Evolutionary conservation across 2,797 vertebrate genomes (phyloP), one percentile per base, ranked within the genome.

Genomic region (Anguilla megastoma): DNA sequence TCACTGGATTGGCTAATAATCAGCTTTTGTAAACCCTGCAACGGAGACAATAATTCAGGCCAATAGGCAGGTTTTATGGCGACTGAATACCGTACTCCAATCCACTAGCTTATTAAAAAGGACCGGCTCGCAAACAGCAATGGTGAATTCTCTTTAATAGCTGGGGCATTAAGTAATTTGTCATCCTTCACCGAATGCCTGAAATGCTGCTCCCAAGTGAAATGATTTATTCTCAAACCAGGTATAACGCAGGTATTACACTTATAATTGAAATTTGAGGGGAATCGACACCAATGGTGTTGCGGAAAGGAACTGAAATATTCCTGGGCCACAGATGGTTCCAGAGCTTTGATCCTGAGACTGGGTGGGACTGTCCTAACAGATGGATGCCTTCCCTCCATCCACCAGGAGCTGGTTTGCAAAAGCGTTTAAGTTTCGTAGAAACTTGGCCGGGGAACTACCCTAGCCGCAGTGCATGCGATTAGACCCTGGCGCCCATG

Each of bases 141-240:
- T 45, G 41, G 41, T 10, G 79, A 50, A 86, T 69, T 86, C 58
- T 45, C 56, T 86, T 86, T 41, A 66, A 45, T 50, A 50, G 79
- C 79, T 50, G 41, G 45, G 79, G 41, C 79, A 76, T 76, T 58
- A 60, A 52, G 52, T 85, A 41, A 86, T 86, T 45, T 66, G 52
- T 60, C 56, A 85, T 85, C 52, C 56, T 85, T 33, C 54, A 41
- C 30, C 7, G 60, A 27, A 41, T 66, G 56, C 60, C 41, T 45
- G 85, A 86, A 86, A 86, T 36, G 56, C 27, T 45, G 27, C 56
- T 86, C 36, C 84, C 14, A 45, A 33, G 30, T n/a, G 36, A 63
- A 33, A 24, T 60, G 10, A 45, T 69, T 85, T 85, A 63, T 45
- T 69, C 58, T 63, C 36, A 85, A 69, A 7, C 12, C 27, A 36